Percentiles rank a stretch among this genome's conserved stretches.
Evolutionary conservation across 2,888 invertebrate genomes (phyloP).

Genomic region (Drosophila yooni): DNA sequence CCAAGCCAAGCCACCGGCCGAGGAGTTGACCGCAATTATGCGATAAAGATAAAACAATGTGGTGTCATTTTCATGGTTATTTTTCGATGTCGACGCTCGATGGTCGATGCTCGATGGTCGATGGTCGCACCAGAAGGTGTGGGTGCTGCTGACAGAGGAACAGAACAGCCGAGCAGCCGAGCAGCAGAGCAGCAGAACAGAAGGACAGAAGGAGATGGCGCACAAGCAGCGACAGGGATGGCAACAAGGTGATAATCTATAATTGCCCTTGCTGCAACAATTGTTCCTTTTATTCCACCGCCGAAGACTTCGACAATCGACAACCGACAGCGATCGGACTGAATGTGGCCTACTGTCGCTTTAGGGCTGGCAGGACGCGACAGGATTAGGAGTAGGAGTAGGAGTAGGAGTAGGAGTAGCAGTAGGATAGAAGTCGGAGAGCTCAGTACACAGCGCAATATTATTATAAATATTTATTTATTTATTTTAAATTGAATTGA

Average conservation of each 20-base stretch:
- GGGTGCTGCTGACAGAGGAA: conserved; percentile 32
- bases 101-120: not conserved
- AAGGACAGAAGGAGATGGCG: conserved; percentile 5
- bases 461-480: no score
- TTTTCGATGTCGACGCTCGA: conserved; percentile 48
- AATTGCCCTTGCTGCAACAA: conserved; percentile 77
- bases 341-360: conserved; percentile 65
- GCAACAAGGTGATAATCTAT: conserved; percentile 75
- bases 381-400: not conserved
- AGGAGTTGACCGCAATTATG: conserved; percentile 79
- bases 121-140: conserved; percentile 32
- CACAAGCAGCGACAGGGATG: conserved; percentile 17
- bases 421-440: not conserved
- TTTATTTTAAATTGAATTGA: no score
- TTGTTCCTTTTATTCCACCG: conserved; percentile 77
- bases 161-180: not conserved
- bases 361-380: conserved; percentile 32
- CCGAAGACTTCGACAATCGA: conserved; percentile 39
- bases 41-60: conserved; percentile 81
- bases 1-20: conserved; percentile 6
- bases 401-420: not conserved
- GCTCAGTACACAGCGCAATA: not conserved
- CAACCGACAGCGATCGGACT: conserved; percentile 21
- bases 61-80: conserved; percentile 80
- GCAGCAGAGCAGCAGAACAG: not conserved